Evolutionary conservation across 2,113 vertebrate species (phyloP), one percentile per base, ranked within the genome.

Genomic region (Thryonomys swinderianus): DNA sequence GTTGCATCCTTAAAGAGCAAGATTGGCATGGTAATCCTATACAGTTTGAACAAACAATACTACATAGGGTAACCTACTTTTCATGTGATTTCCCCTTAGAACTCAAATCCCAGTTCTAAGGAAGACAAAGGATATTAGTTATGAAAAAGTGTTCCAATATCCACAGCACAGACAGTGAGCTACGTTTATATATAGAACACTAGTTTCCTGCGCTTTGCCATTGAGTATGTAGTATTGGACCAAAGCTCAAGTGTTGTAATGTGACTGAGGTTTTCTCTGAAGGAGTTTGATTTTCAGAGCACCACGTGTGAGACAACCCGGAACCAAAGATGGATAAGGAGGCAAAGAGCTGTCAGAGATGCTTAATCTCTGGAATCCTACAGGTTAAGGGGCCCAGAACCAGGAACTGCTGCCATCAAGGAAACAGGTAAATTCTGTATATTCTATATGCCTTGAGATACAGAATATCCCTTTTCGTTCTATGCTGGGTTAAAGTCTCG

Each of bases 31-130:
- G 82, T 96, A 95, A 97, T 93, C 97, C 84, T 83, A 90, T 89
- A 96, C 5, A 53, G 30, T 97, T 94, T 18, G 8, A 67, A 79
- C 4, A 90, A 88, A 45, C 85, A 93, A 51, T 61, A 53, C 89
- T 90, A 97, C 96, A 96, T 96, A 96, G 93, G 79, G 91, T 97
- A 98, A 97, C 97, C 97, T 98, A 97, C 96, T 98, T 98, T 98
- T 97, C 84, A 48, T 59, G 18, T 95, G 86, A 98, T 98, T 98
- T 98, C 98, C 98, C 98, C 97, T 98, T 97, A 98, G 97, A 97
- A 97, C 97, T 98, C 92, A 98, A 98, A 94, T 97, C 96, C 96
- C 93, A 96, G 96, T 94, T 95, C 88, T 69, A 90, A 93, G 76
- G 86, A 92, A 93, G 94, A 97, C 96, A 97, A 97, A 87, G 40